A percentile compares a stretch with the other conserved stretches of the same genome.
Conservation (phyloP, 2,113 vertebrate genomes). For the Odontophorus gujanensis region DNA sequence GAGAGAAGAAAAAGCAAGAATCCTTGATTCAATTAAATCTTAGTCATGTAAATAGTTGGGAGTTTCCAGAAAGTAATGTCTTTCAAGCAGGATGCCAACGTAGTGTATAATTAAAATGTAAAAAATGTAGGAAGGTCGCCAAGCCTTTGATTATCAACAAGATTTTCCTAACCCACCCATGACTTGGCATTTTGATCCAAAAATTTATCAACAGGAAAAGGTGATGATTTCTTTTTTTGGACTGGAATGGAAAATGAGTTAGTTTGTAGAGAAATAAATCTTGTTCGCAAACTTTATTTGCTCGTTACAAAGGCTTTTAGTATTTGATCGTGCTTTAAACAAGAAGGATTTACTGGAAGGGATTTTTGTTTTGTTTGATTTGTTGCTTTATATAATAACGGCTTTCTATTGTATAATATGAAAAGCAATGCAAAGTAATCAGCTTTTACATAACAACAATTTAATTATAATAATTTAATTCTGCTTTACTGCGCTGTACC, state of each 20-base stretch:
- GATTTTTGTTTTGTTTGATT: slow-evolving; percentile 35
- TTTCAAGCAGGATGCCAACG: slow-evolving; percentile 63
- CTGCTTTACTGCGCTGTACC: neutral
- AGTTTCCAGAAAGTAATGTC: slow-evolving; percentile 64
- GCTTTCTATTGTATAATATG: slow-evolving; percentile 43
- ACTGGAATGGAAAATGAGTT: slow-evolving; percentile 10
- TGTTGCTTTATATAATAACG: slow-evolving; percentile 23
- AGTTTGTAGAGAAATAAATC: slow-evolving; percentile 31
- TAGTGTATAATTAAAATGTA: slow-evolving; percentile 70
- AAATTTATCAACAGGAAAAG: slow-evolving; percentile 70
- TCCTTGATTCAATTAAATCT: slow-evolving; percentile 75
- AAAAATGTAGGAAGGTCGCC: slow-evolving; percentile 55
- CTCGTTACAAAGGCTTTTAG: slow-evolving; percentile 41
- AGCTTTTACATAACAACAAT: slow-evolving; percentile 23
- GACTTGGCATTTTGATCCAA: slow-evolving; percentile 60
- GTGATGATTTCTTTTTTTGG: slow-evolving; percentile 58
- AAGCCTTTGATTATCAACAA: slow-evolving; percentile 71
- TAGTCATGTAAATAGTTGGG: slow-evolving; percentile 69
- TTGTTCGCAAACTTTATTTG: slow-evolving; percentile 35
- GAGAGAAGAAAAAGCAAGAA: slow-evolving; percentile 31
- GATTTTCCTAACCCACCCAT: slow-evolving; percentile 61
- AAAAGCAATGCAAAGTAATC: slow-evolving; percentile 5
- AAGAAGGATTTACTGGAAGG: slow-evolving; percentile 37
- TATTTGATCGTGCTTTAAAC: slow-evolving; percentile 13
- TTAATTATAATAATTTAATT: slow-evolving; percentile 54